Evolutionary conservation across 2,797 vertebrate species (phyloP).

Genomic region (Myotis vivesi): DNA sequence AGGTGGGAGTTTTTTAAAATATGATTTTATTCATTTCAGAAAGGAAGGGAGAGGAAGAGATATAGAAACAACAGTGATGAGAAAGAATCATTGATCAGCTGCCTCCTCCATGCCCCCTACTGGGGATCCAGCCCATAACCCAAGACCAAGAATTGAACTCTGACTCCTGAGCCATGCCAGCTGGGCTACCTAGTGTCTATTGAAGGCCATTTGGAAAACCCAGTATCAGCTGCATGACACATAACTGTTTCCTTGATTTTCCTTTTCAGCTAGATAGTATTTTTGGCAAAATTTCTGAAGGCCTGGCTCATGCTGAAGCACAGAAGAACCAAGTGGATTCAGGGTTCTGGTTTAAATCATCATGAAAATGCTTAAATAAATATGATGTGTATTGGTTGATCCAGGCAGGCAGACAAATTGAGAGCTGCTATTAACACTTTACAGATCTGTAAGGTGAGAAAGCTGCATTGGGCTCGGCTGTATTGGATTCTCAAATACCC

Average conservation of each 20-base stretch:
- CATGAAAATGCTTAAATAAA: not conserved
- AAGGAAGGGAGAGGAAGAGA: too few species aligned
- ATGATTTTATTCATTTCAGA: too few species aligned
- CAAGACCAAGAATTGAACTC: too few species aligned
- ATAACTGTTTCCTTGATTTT: not conserved
- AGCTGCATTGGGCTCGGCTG: not conserved
- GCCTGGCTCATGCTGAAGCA: not conserved
- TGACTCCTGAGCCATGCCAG: too few species aligned
- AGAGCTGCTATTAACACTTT: conserved; percentile 12
- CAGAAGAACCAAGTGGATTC: not conserved
- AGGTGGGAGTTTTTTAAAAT: too few species aligned
- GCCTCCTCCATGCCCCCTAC: too few species aligned
- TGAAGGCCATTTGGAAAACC: not conserved
- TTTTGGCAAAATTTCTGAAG: not conserved
- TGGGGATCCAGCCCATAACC: too few species aligned
- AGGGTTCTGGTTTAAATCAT: not conserved
- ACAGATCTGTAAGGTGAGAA: not conserved
- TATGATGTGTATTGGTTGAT: not conserved
- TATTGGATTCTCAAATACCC: not conserved
- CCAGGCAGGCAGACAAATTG: not conserved
- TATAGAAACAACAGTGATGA: too few species aligned
- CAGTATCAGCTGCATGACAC: not conserved
- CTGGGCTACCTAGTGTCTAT: too few species aligned
- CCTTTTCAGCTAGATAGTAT: not conserved
- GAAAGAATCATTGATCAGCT: too few species aligned